Base-by-base conservation (phyloP, 23 tunicate genomes). In the Aplidium turbinatum region DNA sequence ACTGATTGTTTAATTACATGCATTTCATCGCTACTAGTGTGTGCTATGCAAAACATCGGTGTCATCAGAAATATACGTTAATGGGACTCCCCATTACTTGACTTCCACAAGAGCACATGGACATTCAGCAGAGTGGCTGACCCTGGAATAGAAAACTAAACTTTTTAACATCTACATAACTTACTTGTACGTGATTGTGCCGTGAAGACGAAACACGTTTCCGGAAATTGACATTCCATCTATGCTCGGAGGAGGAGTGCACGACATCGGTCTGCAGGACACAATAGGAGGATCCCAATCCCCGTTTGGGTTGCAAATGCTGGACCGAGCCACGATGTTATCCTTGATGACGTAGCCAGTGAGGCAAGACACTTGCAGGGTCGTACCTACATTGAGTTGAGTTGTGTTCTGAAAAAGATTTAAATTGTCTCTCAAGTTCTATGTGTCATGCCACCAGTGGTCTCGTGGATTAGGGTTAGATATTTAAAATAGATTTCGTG, bases 261-360 rank as follows among this genome's bases (percentile, higher is more conserved):
- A 87, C 23, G 56, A 74, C 38, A 58, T 68, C 4, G 86, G 56
- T 26, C 75, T 71, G 55, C 94, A 87, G 13, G 33, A n/a, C 1
- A 35, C 70, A 24, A 87, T 57, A 2, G 82, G 86, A 23, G 94
- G 94, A 7, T 75, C 65, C 94, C 94, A 87, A 13, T 54, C 55
- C 11, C 86, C 94, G 32, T 48, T 46, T 13, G n/a, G 35, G 35
- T 48, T 65, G 71, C 94, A 87, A 6, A 71, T 58, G 47, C 94
- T 87, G 1, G 47, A 56, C 18, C 27, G 69, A 0, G 86, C 64
- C 25, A 16, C 1, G 0, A 66, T 27, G 16, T 61, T 48, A 3
- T 31, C 42, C 0, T 55, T 57, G n/a, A 87, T 57, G 30, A 75
- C 82, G 65, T 80, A 87, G 16, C 94, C 94, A 26, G 42, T 11